Base-by-base conservation (phyloP, 2,888 invertebrate species). In the Sesia apiformis region DNA sequence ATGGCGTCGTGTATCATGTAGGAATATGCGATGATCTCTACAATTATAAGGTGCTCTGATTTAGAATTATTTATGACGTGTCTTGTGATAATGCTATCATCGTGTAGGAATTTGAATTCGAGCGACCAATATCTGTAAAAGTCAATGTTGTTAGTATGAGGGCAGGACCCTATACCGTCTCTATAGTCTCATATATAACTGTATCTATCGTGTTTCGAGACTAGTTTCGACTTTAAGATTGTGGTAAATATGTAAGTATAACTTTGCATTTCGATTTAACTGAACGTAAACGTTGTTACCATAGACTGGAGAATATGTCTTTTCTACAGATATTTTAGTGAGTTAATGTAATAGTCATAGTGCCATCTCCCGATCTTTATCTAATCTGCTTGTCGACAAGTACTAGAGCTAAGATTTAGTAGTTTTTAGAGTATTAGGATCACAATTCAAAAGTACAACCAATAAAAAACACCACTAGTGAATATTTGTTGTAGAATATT, bases 31-130 rank as follows among this genome's bases (percentile, higher is more conserved):
- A 82, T 87, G 89, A 90, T 90, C 87, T 90, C 89, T 90, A 89
- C 88, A 87, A 89, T 90, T 88, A 84, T 87, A 87, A 89, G 90
- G 90, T 90, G 90, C 90, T 90, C 88, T 86, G 82, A 84, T 75
- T 80, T 88, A 87, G 84, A 79, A 81, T 81, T 82, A 85, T 82
- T 82, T 77, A 76, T 78, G 81, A 78, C 78, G 78, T 76, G 77
- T 82, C 82, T 81, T 84, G 86, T 86, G 87, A 86, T 86, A 23
- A 84, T 39, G 52, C 23, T 51, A 51, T 49, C 56, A 76, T 74
- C 77, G 70, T 70, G 67, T 81, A 81, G 74, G 75, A 74, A 78
- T 76, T 77, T 72, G 74, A 79, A 78, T 78, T 74, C 69, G 81
- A 80, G 76, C 81, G 85, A 85, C 87, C 86, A 84, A 85, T 84